phyloP scores from a whole-genome alignment of 1,140 invertebrate genomes.

The Lucilia cuprina region DNA sequence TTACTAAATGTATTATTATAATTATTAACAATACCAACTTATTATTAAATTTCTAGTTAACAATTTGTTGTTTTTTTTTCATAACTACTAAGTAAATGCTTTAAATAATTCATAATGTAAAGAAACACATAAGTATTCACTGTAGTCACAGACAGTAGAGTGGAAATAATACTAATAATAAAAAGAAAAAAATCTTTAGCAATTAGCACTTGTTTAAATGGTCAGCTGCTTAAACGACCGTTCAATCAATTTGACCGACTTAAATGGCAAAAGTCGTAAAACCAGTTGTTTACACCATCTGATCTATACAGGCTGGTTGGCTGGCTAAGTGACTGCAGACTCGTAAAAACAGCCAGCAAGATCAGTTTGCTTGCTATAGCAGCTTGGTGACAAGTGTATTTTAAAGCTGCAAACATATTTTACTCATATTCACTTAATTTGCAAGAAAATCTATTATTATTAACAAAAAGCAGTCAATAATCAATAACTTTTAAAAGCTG shows the following conservation, averaged over 20 bases:
- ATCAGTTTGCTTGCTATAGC: neutral
- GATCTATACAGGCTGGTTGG: neutral
- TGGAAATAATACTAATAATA: neutral
- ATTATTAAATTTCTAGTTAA: too few relatives aligned
- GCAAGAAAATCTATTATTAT: neutral
- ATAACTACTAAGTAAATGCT: too few relatives aligned
- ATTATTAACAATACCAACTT: too few relatives aligned
- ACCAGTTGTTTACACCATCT: constrained; percentile 29
- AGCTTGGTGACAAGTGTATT: neutral
- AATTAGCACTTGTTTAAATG: constrained; percentile 34
- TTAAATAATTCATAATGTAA: too few relatives aligned
- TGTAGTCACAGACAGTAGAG: neutral
- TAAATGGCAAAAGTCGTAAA: constrained; percentile 39
- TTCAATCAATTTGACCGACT: constrained; percentile 40
- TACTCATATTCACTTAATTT: neutral
- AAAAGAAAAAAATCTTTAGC: constrained; percentile 19
- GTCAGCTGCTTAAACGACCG: constrained; percentile 31
- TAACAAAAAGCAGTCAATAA: too few relatives aligned
- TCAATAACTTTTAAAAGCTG: too few relatives aligned
- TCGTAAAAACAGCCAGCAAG: neutral
- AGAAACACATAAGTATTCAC: too few relatives aligned
- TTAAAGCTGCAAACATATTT: neutral
- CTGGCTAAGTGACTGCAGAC: neutral
- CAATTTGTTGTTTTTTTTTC: too few relatives aligned
- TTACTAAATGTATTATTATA: too few relatives aligned